Evolutionary conservation across 2,113 vertebrate genomes (phyloP).

Genomic region (Puntigrus tetrazona): DNA sequence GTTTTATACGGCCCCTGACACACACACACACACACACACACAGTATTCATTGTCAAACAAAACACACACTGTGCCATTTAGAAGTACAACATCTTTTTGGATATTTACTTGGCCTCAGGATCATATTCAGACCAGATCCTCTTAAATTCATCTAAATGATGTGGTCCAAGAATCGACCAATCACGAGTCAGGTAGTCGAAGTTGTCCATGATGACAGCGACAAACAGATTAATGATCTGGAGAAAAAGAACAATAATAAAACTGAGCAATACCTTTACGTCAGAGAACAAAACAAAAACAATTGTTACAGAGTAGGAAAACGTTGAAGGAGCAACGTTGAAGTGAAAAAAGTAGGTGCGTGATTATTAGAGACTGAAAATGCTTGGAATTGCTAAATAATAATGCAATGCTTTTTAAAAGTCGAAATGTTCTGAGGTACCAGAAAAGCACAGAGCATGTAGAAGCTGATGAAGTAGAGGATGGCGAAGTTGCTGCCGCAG

Average conservation of each 20-base stretch:
- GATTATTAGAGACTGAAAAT: background rate
- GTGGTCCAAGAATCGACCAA: constrained; percentile 98
- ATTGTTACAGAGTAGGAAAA: background rate
- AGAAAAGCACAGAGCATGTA: constrained; percentile 99
- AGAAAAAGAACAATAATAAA: constrained; percentile 14
- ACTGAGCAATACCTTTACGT: background rate
- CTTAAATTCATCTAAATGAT: constrained; percentile 98
- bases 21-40: constrained; percentile 2
- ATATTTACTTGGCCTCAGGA: constrained; percentile 90
- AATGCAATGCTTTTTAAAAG: background rate
- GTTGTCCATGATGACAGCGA: constrained; percentile 99
- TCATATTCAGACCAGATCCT: constrained; percentile 99
- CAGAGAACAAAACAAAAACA: background rate
- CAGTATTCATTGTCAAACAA: background rate
- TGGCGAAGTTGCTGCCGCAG: constrained; percentile 93
- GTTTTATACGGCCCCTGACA: constrained; percentile 93
- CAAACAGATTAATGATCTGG: constrained; percentile 98
- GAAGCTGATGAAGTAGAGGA: constrained; percentile 98
- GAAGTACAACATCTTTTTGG: constrained; percentile 61
- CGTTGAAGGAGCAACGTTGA: background rate
- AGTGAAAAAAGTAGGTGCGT: background rate
- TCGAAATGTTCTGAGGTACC: constrained; percentile 73
- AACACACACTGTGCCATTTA: background rate
- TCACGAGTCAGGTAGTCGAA: constrained; percentile 98
- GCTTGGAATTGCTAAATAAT: background rate